Evolutionary conservation across 2,797 vertebrate species (phyloP).

Genomic region (Brotogeris chrysoptera): DNA sequence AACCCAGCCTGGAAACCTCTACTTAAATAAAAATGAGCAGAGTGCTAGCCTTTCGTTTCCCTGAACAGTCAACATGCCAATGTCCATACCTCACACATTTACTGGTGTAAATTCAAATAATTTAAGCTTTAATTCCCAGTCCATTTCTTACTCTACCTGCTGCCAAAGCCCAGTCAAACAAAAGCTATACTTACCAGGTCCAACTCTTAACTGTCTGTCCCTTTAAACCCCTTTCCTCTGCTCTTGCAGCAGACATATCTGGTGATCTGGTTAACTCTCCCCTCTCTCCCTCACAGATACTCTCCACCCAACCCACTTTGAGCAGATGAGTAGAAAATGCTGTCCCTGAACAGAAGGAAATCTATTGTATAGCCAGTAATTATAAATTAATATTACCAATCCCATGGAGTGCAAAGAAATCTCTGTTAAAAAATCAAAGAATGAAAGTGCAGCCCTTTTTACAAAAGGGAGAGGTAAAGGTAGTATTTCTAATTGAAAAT

Average conservation of each 20-base stretch:
- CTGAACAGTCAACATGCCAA: neutral
- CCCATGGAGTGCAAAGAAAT: neutral
- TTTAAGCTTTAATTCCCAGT: neutral
- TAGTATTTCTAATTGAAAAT: slow-evolving; percentile 67
- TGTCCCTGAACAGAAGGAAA: slow-evolving; percentile 40
- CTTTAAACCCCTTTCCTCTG: neutral
- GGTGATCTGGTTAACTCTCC: neutral
- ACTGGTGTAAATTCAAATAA: neutral
- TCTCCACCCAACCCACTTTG: neutral
- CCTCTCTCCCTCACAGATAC: neutral
- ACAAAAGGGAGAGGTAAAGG: neutral
- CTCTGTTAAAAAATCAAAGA: neutral
- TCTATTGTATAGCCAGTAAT: slow-evolving; percentile 11
- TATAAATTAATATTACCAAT: slow-evolving; percentile 16
- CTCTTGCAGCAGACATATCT: neutral
- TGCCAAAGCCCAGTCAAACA: neutral
- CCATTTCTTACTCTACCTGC: neutral
- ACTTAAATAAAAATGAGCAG: neutral
- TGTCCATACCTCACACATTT: neutral
- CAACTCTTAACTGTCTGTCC: neutral
- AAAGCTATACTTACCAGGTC: neutral
- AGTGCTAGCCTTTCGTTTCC: neutral
- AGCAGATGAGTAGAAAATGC: slow-evolving; percentile 5
- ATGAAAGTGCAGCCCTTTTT: neutral
- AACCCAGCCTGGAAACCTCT: neutral